Evolutionary conservation across 2,113 vertebrate species (phyloP).

Genomic region (Varanus salvator): DNA sequence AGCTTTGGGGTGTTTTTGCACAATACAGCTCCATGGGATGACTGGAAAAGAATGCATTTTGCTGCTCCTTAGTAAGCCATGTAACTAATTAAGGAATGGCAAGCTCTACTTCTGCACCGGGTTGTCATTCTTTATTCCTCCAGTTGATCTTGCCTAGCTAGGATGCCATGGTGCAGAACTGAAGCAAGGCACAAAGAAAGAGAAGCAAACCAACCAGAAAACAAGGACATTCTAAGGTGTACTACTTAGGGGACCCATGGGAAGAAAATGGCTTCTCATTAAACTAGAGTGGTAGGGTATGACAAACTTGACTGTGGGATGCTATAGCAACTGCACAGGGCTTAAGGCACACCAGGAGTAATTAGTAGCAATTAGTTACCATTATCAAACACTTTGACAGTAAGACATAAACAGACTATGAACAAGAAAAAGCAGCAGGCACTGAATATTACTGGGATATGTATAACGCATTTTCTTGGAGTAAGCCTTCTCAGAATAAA

Average conservation of each 20-base stretch:
- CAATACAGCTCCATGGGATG: too few relatives aligned
- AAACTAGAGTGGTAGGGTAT: conserved; percentile 15
- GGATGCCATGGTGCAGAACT: neutral
- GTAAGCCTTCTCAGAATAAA: too few relatives aligned
- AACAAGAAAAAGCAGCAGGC: neutral
- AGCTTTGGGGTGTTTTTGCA: too few relatives aligned
- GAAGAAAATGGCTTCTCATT: neutral
- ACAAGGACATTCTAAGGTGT: neutral
- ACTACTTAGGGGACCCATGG: neutral
- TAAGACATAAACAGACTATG: fast-evolving
- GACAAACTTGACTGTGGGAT: neutral
- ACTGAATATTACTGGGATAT: neutral
- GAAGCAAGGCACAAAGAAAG: fast-evolving
- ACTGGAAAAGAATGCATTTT: neutral
- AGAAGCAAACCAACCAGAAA: fast-evolving
- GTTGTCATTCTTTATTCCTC: neutral
- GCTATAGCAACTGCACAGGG: neutral
- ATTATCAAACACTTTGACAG: fast-evolving
- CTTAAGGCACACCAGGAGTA: neutral
- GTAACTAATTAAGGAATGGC: neutral
- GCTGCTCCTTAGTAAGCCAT: neutral
- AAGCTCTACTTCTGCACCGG: neutral
- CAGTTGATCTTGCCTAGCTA: neutral
- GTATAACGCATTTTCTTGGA: neutral
- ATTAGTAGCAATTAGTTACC: neutral